Evolutionary conservation across 2,113 vertebrate species (phyloP), one percentile per base, ranked within the genome.

Genomic region (Carassius auratus): DNA sequence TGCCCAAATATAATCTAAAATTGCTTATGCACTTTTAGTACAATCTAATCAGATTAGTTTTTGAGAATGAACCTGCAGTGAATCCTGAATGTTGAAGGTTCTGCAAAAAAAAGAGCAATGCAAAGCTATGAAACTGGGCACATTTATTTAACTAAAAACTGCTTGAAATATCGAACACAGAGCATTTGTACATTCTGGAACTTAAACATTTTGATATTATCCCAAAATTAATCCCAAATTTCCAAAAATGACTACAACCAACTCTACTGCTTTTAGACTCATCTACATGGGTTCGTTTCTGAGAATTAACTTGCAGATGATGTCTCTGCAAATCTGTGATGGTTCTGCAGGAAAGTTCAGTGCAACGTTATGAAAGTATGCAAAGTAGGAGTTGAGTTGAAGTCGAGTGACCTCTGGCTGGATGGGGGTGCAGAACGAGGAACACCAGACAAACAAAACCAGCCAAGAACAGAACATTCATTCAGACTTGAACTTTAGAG

Each of bases 401-500:
- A 38, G 30, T 15, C 26, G 59, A 23, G 42, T 68, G 61, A 81
- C 61, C 61, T 81, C 23, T 66, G 61, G 61, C 10, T 50, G 8
- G n/a, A 48, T 48, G 78, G 21, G 59, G 57, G 78, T 62, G 57
- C 26, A 30, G 23, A 55, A 10, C 13, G 13, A 17, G 75, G 23
- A 12, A 14, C 26, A 71, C 0, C 30, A 71, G 26, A 71, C 68
- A 71, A 8, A 71, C 61, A 26, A 64, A 59, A 59, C 55, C 55
- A 59, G 55, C 2, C 50, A 36, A 1, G 30, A 62, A 62, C 21
- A 62, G 36, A 26, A 36, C 52, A 61, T 79, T 59, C 76, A 79
- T 61, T 79, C 55, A 61, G 55, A 61, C 55, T 61, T 64, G 76
- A 78, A 78, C 76, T 78, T 38, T 61, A 3, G 19, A 78, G 42